Evolutionary conservation across 1,140 invertebrate species (phyloP), one percentile per base, ranked within the genome.

Genomic region (Temnothorax nylanderi): DNA sequence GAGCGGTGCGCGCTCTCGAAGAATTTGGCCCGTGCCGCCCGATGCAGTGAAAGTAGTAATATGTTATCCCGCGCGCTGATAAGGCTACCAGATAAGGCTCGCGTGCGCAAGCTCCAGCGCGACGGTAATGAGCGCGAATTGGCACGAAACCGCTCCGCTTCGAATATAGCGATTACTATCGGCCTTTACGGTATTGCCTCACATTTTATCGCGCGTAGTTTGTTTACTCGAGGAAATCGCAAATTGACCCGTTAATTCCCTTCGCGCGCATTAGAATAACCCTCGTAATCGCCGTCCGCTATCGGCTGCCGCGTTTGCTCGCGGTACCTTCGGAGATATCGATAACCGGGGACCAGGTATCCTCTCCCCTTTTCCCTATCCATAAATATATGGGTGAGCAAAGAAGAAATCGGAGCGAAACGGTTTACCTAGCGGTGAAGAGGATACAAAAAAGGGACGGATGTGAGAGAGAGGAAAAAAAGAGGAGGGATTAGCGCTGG

Each of bases 51-150:
- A 84, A 84, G 80, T 84, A 41, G 56, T 47, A 26, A n/a, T 65
- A 49, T 18, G 51, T 84, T 75, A 62, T 26, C 37, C 41, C 80
- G 69, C 80, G 44, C 69, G 32, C 56, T 84, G 80, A 84, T 84
- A 84, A 84, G 69, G 7, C 32, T 18, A 3, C 26, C 69, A 62
- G 80, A 84, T 84, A 84, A 84, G 80, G 18, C 41, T 60, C 13
- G 69, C 80, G 56, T 62, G 80, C 80, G 69, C 32, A 41, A 18
- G 62, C 62, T 16, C 44, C 76, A 56, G 47, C 21, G 69, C 54
- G 26, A 75, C 69, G 69, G 41, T 84, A 84, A 84, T 74, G 54
- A 60, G 69, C 80, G 80, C 56, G 56, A 84, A 84, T 84, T 84
- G 80, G 54, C 69, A 74, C 41, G 80, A 74, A 60, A 60, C 51